Evolutionary conservation across 2,797 vertebrate genomes (phyloP).

Genomic region (Tragelaphus oryx): DNA sequence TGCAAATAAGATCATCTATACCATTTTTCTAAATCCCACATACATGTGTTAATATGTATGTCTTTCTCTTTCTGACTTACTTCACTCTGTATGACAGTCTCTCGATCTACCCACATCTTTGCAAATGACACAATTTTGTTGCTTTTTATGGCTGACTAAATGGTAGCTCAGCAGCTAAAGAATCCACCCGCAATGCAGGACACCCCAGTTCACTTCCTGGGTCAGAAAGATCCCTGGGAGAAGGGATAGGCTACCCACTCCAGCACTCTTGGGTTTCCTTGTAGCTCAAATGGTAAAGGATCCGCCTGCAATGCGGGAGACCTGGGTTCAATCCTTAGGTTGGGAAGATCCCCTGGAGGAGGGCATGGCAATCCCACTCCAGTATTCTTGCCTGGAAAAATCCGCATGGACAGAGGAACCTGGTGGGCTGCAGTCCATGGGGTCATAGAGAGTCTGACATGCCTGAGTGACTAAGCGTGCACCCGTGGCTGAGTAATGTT

Average conservation of each 20-base stretch:
- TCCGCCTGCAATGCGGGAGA: neutral
- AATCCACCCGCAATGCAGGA: neutral
- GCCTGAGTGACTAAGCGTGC: fast-evolving
- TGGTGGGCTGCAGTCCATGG: neutral
- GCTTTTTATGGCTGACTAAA: neutral
- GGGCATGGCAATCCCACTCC: neutral
- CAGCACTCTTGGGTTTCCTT: neutral
- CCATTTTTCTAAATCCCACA: neutral
- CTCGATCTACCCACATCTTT: neutral
- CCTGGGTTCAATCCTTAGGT: neutral
- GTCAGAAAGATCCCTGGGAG: neutral
- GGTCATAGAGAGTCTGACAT: neutral
- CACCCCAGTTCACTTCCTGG: neutral
- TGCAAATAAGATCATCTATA: neutral
- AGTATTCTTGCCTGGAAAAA: neutral
- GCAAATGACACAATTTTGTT: neutral
- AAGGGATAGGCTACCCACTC: neutral
- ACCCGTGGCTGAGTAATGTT: neutral
- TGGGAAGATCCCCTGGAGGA: neutral
- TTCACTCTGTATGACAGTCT: neutral
- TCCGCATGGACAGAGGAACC: neutral
- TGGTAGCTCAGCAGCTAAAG: neutral
- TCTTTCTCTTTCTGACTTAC: neutral
- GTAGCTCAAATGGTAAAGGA: neutral
- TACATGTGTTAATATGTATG: neutral